Conservation (phyloP, 2,797 vertebrate species). For the Myiothlypis chrysogaster region DNA sequence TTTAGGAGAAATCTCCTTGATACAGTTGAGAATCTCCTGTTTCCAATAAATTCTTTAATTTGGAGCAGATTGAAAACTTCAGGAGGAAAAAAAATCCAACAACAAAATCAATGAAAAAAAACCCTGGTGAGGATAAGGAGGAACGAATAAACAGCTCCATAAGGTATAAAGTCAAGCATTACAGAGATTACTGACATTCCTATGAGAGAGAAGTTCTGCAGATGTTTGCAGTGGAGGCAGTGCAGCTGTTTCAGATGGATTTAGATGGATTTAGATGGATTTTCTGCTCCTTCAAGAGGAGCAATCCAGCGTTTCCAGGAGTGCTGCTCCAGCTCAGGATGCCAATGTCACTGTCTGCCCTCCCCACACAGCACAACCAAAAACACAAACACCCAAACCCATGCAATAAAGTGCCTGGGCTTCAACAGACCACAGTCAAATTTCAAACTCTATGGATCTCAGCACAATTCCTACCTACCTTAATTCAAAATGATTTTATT, state of each 20-base stretch:
- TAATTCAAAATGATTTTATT: not conserved
- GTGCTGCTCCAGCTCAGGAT: not conserved
- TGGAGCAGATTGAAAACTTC: not conserved
- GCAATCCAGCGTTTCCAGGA: not conserved
- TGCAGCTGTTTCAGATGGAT: not conserved
- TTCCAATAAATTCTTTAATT: not conserved
- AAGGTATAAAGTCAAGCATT: not conserved
- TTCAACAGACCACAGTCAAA: not conserved
- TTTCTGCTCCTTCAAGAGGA: not conserved
- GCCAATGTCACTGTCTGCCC: accelerated
- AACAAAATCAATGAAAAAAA: not conserved
- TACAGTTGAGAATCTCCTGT: not conserved
- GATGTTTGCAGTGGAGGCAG: not conserved
- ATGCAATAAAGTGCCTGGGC: not conserved
- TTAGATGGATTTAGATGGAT: not conserved
- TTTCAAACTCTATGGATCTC: not conserved
- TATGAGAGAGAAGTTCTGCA: not conserved
- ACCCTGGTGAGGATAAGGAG: not conserved
- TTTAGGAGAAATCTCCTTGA: not conserved
- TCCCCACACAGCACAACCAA: not conserved
- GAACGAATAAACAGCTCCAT: not conserved
- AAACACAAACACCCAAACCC: not conserved
- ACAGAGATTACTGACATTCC: not conserved
- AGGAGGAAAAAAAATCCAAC: not conserved
- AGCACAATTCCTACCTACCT: not conserved